phyloP scores from a whole-genome alignment of 1,140 invertebrate genomes.

The Venturia canescens region DNA sequence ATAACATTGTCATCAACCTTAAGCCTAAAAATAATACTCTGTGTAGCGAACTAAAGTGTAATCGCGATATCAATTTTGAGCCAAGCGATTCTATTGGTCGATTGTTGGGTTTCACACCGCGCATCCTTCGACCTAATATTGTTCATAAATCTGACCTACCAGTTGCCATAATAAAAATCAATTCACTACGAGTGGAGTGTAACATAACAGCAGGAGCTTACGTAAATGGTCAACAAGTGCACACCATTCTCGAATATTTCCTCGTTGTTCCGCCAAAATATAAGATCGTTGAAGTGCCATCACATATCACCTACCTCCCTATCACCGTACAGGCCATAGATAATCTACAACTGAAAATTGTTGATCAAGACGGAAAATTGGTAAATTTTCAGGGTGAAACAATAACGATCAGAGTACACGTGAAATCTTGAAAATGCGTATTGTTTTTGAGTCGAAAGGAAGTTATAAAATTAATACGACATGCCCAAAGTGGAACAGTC shows the following conservation, averaged over 20 bases:
- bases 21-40: constrained; percentile 54
- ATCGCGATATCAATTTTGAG: constrained; percentile 46
- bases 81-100: constrained; percentile 39
- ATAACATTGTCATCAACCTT: constrained; percentile 38
- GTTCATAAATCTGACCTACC: constrained; percentile 30
- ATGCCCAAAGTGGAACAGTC: too few species aligned
- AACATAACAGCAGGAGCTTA: constrained; percentile 45
- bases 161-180: constrained; percentile 43
- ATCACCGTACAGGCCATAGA: too few species aligned
- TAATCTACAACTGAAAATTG: too few species aligned
- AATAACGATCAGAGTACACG: too few species aligned
- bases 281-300: constrained; percentile 53
- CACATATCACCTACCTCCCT: neutral
- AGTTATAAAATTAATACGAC: too few species aligned
- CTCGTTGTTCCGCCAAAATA: constrained; percentile 46
- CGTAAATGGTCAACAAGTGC: constrained; percentile 26
- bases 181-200: constrained; percentile 44
- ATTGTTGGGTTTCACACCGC: constrained; percentile 37
- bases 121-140: constrained; percentile 20
- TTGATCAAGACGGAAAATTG: too few species aligned
- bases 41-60: constrained; percentile 45
- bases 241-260: constrained; percentile 50
- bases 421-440: too few species aligned
- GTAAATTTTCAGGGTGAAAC: too few species aligned
- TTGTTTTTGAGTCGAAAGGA: too few species aligned